Percentiles rank a stretch among this genome's conserved stretches.
Evolutionary conservation across 2,888 invertebrate genomes (phyloP).

Genomic region (Bembecia ichneumoniformis): DNA sequence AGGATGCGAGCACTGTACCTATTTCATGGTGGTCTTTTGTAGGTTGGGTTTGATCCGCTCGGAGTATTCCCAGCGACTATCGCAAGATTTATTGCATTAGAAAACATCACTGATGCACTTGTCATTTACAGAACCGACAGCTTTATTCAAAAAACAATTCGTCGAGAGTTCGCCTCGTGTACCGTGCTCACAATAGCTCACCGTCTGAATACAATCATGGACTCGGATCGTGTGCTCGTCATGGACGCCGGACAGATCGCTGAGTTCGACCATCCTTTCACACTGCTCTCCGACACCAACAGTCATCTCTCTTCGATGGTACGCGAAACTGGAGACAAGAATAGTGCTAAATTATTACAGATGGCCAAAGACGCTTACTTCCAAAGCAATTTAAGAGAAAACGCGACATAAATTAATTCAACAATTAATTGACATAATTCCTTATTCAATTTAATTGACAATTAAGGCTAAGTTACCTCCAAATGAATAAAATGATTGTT

Average conservation of each 20-base stretch:
- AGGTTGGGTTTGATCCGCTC: too few relatives aligned
- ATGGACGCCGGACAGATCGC: constrained; percentile 73
- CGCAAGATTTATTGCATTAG: too few relatives aligned
- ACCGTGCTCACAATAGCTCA: constrained; percentile 94
- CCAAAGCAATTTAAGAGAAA: constrained; percentile 42
- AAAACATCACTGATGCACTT: neutral
- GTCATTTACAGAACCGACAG: constrained; percentile 76
- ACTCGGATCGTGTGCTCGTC: constrained; percentile 84
- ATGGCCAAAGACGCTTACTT: constrained; percentile 62
- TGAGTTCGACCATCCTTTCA: constrained; percentile 78
- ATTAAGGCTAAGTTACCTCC: too few relatives aligned
- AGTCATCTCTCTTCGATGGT: constrained; percentile 73
- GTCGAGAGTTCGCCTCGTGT: constrained; percentile 82
- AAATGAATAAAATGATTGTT: too few relatives aligned
- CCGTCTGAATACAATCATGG: constrained; percentile 92
- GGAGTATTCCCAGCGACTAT: too few relatives aligned
- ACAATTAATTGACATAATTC: too few relatives aligned
- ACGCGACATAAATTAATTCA: constrained; percentile 23
- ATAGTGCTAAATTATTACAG: constrained; percentile 54
- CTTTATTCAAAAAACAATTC: constrained; percentile 87
- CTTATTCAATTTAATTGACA: too few relatives aligned
- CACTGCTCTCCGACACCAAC: constrained; percentile 62
- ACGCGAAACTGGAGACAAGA: constrained; percentile 73
- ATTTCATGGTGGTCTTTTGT: too few relatives aligned
- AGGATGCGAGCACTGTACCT: too few relatives aligned